Percentiles rank a stretch among this genome's conserved stretches.
Evolutionary conservation across 2,797 vertebrate species (phyloP).

Genomic region (Rhadinocentrus ornatus): DNA sequence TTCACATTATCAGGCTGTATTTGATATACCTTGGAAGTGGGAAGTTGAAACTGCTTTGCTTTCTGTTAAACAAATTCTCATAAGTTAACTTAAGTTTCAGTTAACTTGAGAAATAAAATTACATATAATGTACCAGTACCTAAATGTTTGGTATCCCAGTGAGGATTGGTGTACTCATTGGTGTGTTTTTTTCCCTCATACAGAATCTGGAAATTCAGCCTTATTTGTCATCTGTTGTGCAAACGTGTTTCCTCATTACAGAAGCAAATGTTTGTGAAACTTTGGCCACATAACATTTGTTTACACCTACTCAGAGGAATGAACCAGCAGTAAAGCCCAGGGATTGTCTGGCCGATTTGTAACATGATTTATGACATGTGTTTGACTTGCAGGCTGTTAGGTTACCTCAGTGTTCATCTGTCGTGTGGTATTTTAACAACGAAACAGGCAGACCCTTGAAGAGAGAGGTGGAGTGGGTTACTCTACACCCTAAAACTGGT

Average conservation of each 20-base stretch:
- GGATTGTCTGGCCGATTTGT: neutral
- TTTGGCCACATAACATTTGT: neutral
- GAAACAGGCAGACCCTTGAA: neutral
- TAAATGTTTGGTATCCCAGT: neutral
- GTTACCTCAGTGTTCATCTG: neutral
- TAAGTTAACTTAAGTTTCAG: neutral
- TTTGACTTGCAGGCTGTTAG: no score
- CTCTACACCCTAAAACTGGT: no score
- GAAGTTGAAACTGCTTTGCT: neutral
- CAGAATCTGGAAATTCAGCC: neutral
- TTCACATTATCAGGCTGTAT: no score
- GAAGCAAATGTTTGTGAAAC: neutral
- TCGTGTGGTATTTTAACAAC: no score
- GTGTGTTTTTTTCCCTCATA: neutral
- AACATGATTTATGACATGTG: neutral
- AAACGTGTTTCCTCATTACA: neutral
- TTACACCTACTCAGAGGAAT: neutral
- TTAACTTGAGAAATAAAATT: neutral
- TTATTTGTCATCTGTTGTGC: neutral
- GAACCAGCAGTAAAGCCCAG: neutral
- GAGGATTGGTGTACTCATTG: neutral
- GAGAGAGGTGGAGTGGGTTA: no score
- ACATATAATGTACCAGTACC: neutral
- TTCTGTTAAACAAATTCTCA: neutral
- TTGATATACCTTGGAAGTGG: no score